Percentiles rank a stretch among this genome's conserved stretches.
phyloP scores from a whole-genome alignment of 2,797 vertebrate genomes.

The Sitta carolinensis region DNA sequence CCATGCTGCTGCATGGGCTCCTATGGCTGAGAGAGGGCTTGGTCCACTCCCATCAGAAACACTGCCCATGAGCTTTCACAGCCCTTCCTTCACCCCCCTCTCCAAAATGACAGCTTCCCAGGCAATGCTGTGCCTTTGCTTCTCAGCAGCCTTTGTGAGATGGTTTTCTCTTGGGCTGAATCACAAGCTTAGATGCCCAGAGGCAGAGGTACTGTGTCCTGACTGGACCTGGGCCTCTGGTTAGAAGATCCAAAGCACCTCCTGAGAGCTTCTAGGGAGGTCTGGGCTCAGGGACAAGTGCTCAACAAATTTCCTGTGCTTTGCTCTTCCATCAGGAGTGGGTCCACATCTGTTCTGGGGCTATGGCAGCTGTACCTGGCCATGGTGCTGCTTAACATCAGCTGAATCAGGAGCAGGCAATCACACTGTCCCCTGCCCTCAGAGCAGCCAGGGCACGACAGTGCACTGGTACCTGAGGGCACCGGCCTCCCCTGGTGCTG shows the following conservation, averaged over 20 bases:
- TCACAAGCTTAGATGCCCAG: not conserved
- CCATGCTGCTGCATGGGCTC: rapidly evolving
- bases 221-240: not conserved
- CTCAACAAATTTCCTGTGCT: not conserved
- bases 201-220: not conserved
- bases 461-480: not conserved
- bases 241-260: not conserved
- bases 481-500: not conserved
- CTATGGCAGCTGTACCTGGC: not conserved
- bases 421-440: not conserved
- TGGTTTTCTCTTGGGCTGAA: not conserved
- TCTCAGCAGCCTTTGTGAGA: not conserved
- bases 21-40: not conserved
- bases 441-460: rapidly evolving
- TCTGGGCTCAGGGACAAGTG: not conserved
- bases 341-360: not conserved
- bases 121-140: not conserved
- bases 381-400: not conserved
- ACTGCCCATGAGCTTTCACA: not conserved
- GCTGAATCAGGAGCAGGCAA: not conserved
- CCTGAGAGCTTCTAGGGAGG: not conserved
- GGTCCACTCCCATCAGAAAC: not conserved
- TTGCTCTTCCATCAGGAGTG: not conserved
- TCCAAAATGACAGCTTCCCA: not conserved
- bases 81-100: not conserved